Conservation (phyloP, 2,113 vertebrate genomes). For the Tamias sibiricus region DNA sequence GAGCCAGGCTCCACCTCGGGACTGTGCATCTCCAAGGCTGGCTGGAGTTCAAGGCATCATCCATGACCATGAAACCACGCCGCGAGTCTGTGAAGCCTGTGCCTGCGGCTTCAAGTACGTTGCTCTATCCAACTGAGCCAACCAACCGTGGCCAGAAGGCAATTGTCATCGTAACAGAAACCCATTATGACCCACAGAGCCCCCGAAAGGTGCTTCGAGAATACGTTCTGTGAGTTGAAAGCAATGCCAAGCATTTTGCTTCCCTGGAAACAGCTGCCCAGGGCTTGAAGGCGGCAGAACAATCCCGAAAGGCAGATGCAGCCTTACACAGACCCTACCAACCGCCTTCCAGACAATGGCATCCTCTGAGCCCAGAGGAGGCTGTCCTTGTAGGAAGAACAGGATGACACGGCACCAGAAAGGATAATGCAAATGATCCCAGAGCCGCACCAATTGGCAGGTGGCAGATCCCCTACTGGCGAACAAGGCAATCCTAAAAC, state of each 20-base stretch:
- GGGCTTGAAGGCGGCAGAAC: neutral
- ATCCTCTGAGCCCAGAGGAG: neutral
- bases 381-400: neutral
- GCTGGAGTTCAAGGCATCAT: neutral
- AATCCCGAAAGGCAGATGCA: neutral
- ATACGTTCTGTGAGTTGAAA: neutral
- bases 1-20: neutral
- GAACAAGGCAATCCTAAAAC: neutral
- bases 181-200: neutral
- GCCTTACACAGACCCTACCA: neutral
- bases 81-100: neutral
- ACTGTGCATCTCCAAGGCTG: neutral
- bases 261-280: slow-evolving; percentile 11
- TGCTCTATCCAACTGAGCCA: neutral
- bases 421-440: neutral
- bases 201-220: neutral
- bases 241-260: neutral
- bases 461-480: neutral
- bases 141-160: slow-evolving; percentile 26
- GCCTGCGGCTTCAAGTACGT: neutral
- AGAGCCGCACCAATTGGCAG: neutral
- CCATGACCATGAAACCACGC: neutral
- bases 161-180: slow-evolving; percentile 50
- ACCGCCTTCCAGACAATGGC: neutral
- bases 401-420: neutral